Evolutionary conservation across 2,113 vertebrate genomes (phyloP).

Genomic region (Pedetes capensis): DNA sequence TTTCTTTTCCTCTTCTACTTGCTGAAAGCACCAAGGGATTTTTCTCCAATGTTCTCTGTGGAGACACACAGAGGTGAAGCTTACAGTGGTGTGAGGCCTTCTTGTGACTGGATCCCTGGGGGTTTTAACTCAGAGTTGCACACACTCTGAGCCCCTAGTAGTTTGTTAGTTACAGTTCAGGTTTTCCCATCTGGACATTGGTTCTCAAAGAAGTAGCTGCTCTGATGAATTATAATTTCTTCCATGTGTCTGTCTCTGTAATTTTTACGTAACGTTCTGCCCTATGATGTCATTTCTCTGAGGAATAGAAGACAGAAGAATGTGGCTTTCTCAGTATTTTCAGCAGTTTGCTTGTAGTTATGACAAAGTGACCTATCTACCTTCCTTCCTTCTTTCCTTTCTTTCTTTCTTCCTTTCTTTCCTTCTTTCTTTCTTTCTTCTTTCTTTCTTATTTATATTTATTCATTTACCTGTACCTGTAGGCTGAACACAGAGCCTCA

Average conservation of each 20-base stretch:
- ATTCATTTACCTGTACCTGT: no score
- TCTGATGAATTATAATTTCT: neutral
- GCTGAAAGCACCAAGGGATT: neutral
- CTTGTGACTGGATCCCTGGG: neutral
- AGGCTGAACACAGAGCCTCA: no score
- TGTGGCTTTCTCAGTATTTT: neutral
- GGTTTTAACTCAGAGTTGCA: neutral
- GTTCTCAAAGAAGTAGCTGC: neutral
- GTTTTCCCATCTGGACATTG: neutral
- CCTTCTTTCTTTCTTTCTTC: no score
- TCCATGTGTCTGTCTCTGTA: neutral
- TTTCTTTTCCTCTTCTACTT: neutral
- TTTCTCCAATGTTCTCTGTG: neutral
- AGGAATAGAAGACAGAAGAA: neutral
- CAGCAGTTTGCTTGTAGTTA: neutral
- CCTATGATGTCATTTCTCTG: neutral
- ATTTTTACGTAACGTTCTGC: neutral
- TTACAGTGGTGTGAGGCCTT: accelerated
- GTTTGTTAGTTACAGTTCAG: neutral
- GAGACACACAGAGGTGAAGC: neutral
- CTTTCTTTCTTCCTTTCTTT: no score
- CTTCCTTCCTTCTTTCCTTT: no score
- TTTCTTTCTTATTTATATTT: no score
- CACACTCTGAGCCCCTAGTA: neutral
- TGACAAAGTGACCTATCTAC: accelerated